Evolutionary conservation across 2,797 vertebrate genomes (phyloP), one percentile per base, ranked within the genome.

Genomic region (Lerista edwardsae): DNA sequence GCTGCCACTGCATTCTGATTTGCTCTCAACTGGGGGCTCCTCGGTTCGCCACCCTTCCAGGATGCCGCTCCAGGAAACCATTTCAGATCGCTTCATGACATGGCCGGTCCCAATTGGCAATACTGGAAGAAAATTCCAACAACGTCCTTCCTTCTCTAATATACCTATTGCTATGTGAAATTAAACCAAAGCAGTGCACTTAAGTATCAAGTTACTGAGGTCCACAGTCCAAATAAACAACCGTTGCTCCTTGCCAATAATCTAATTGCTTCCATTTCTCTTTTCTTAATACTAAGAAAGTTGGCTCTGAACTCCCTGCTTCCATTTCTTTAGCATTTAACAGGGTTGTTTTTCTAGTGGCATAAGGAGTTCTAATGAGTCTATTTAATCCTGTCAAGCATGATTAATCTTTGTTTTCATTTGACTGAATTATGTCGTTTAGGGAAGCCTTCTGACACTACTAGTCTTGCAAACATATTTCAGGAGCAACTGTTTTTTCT

Each of bases 361-460:
- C 21, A 62, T 34, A n/a, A 74, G 69, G 36, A 61, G 55, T 64
- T 61, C 36, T 77, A 84, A 87, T 80, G 67, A 72, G 67, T 65
- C 73, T 55, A 55, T 65, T 71, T 77, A 72, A 82, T 76, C 31
- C 74, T 67, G 82, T 77, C 67, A 34, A n/a, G 72, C 68, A 44
- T 81, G 78, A 87, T 87, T 80, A 87, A 84, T 80, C 44, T 80
- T 51, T 87, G 73, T 84, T 84, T 71, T 83, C 82, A 71, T 84
- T 84, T 51, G 36, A 15, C 57, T 72, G 77, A 87, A 64, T 76
- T 80, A 76, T 44, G 23, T 36, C 2, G 5, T 69, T 80, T 72
- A 72, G 65, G 77, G 57, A 75, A 84, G 21, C 29, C 29, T 57
- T 72, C 59, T 34, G 65, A 21, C 7, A 34, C 55, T 12, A n/a